Evolutionary conservation across 2,113 vertebrate genomes (phyloP).

Genomic region (Theristicus caerulescens): DNA sequence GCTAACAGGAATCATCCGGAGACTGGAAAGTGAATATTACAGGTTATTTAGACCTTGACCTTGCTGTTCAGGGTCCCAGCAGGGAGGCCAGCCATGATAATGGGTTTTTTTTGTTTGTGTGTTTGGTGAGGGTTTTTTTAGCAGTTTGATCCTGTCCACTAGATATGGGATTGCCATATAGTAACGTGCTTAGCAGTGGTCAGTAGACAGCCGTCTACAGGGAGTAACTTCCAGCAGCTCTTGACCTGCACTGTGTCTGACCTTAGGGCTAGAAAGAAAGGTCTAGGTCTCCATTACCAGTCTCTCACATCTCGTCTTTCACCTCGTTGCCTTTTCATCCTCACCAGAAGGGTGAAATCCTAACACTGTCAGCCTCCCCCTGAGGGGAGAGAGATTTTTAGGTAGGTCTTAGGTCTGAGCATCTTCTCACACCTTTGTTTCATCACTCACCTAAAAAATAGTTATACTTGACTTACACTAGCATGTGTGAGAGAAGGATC

Average conservation of each 20-base stretch:
- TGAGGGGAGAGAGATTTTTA: neutral
- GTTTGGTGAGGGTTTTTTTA: neutral
- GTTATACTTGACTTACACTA: neutral
- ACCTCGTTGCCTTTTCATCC: neutral
- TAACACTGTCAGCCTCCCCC: neutral
- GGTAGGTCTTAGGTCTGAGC: neutral
- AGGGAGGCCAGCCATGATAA: neutral
- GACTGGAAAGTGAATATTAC: neutral
- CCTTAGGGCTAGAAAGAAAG: neutral
- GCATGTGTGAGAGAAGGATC: neutral
- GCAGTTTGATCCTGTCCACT: neutral
- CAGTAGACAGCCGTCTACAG: neutral
- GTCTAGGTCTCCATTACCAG: neutral
- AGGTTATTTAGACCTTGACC: neutral
- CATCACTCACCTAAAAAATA: neutral
- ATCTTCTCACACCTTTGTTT: neutral
- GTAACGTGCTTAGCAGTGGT: neutral
- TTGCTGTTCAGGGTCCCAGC: neutral
- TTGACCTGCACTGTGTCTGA: neutral
- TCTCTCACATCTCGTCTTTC: neutral
- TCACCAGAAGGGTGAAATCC: neutral
- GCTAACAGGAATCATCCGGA: neutral
- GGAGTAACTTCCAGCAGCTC: neutral
- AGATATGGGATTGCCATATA: neutral
- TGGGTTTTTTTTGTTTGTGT: no score